phyloP scores from a whole-genome alignment of 2,113 vertebrate genomes.

The Sporophila hypoxantha region DNA sequence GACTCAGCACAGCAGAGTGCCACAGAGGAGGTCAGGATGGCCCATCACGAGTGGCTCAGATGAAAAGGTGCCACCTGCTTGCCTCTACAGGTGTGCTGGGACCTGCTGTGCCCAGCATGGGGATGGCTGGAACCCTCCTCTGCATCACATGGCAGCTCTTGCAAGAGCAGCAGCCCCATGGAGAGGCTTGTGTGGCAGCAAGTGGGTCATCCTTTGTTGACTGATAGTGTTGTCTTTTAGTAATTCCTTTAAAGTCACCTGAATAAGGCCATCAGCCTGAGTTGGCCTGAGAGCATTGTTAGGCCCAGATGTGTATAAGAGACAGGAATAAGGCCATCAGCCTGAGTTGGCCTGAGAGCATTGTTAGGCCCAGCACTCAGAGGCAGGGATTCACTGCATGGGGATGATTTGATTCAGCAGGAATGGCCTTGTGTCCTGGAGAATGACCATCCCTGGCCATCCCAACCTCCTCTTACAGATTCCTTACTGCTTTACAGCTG shows the following conservation, averaged over 20 bases:
- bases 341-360: background rate
- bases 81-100: background rate
- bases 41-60: background rate
- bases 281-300: background rate
- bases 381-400: background rate
- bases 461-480: background rate
- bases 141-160: background rate
- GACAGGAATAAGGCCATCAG: background rate
- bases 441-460: background rate
- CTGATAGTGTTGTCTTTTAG: background rate
- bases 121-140: background rate
- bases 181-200: background rate
- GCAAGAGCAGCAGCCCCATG: background rate
- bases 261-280: background rate
- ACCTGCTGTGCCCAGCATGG: fast-evolving
- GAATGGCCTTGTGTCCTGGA: background rate
- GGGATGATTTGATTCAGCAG: background rate
- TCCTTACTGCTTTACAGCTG: background rate
- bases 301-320: too few species aligned
- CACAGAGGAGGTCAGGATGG: background rate
- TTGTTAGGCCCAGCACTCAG: background rate
- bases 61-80: background rate
- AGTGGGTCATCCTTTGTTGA: background rate
- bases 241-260: background rate
- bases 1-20: background rate